These are phyloP conservation scores for Spilogale gracilis DNA, from an alignment of 2,113 vertebrate species.

Conservation along the genomic window DNA sequence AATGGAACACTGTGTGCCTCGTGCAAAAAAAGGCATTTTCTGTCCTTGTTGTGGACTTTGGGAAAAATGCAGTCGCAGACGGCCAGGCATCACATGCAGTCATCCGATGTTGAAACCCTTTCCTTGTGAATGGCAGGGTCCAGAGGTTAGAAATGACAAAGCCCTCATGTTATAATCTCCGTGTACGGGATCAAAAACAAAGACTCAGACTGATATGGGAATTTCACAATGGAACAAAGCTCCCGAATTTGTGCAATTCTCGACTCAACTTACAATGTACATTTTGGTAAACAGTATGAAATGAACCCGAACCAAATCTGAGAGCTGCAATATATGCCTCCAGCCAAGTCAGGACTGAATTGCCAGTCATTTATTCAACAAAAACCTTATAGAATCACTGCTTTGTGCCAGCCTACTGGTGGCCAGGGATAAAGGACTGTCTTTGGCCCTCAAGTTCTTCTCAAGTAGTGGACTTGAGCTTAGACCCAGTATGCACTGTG, in stretches of 20 bases:
- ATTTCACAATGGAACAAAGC: background rate
- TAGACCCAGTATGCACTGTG: background rate
- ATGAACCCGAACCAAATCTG: background rate
- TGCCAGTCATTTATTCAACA: background rate
- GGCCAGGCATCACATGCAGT: background rate
- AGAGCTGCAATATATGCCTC: background rate
- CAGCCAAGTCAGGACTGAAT: background rate
- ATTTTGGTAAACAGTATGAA: background rate
- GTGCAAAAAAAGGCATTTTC: background rate
- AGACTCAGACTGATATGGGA: background rate
- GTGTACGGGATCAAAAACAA: background rate
- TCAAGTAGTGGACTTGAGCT: background rate
- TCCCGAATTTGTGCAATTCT: background rate
- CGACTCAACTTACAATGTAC: background rate
- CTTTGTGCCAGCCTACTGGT: background rate
- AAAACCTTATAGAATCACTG: background rate
- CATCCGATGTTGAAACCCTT: background rate
- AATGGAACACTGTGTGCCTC: background rate
- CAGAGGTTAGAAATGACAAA: constrained; percentile 2
- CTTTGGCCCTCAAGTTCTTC: background rate
- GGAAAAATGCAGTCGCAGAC: background rate
- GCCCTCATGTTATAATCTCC: background rate
- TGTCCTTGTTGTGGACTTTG: constrained; percentile 6
- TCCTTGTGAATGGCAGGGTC: background rate
- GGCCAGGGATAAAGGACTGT: background rate